Evolutionary conservation across 2,888 invertebrate genomes (phyloP).

Genomic region (Eurois occulta): DNA sequence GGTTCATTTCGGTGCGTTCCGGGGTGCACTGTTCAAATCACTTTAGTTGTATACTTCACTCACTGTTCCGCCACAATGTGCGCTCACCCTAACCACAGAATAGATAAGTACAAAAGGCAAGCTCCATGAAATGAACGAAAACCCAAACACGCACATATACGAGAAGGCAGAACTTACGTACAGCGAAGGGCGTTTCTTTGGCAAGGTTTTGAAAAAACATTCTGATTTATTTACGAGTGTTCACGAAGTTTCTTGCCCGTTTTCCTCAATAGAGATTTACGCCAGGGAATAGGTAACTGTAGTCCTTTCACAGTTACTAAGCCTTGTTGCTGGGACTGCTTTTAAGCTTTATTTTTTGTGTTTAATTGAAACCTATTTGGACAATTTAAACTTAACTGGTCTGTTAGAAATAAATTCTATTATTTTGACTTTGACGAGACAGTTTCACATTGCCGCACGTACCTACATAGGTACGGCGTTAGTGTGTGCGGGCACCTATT

Average conservation of each 20-base stretch:
- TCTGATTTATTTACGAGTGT: background rate
- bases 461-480: background rate
- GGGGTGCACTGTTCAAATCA: constrained; percentile 32
- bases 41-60: constrained; percentile 23
- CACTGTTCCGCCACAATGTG: constrained; percentile 42
- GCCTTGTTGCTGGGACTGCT: background rate
- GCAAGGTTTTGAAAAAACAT: background rate
- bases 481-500: background rate
- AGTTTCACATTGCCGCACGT: background rate
- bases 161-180: background rate
- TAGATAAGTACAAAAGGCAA: constrained; percentile 13
- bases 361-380: background rate
- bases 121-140: background rate
- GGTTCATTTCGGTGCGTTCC: constrained; percentile 29
- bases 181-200: background rate
- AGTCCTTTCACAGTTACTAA: background rate
- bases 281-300: background rate
- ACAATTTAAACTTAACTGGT: background rate
- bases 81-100: constrained; percentile 12
- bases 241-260: background rate
- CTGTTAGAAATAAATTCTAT: background rate
- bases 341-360: background rate
- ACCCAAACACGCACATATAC: background rate
- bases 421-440: background rate
- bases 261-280: background rate